phyloP scores from a whole-genome alignment of 2,797 vertebrate species.

The Borostomias antarcticus region DNA sequence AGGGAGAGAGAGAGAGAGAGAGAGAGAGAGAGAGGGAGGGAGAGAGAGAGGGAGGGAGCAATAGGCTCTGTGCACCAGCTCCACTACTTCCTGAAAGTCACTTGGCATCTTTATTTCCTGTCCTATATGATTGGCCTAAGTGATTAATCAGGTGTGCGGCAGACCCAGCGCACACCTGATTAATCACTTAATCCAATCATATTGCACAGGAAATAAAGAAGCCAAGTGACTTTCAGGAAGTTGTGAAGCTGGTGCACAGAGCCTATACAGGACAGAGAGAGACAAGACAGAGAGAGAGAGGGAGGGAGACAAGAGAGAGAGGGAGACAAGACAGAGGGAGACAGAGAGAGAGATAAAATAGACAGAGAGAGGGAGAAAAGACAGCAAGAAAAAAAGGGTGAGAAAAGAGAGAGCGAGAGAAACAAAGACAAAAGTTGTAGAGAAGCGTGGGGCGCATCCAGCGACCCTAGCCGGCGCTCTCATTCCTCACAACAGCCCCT shows the following conservation, averaged over 20 bases:
- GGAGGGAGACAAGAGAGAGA: not conserved
- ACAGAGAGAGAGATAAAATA: not conserved
- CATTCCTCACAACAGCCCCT: not conserved
- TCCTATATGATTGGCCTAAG: too few relatives aligned
- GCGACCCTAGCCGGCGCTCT: not conserved
- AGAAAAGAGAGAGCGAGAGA: not conserved
- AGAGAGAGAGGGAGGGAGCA: not conserved
- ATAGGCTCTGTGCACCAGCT: too few relatives aligned
- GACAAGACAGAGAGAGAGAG: constrained; percentile 28
- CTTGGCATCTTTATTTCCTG: too few relatives aligned
- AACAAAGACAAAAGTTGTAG: not conserved
- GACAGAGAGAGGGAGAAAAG: constrained; percentile 40
- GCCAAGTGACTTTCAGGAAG: too few relatives aligned
- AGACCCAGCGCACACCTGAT: too few relatives aligned
- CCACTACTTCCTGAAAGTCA: too few relatives aligned
- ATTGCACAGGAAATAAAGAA: too few relatives aligned
- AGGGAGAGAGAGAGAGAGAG: constrained; percentile 1
- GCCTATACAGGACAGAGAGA: too few relatives aligned
- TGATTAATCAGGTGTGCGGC: too few relatives aligned
- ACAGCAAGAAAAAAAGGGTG: not conserved
- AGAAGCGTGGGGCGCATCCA: not conserved
- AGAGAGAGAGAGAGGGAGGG: constrained; percentile 39
- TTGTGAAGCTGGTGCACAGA: too few relatives aligned
- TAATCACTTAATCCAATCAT: too few relatives aligned
- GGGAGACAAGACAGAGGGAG: not conserved